These are phyloP conservation scores for Steinernema scapterisci DNA, from an alignment of 2,888 invertebrate genomes.

Conservation along the genomic window DNA sequence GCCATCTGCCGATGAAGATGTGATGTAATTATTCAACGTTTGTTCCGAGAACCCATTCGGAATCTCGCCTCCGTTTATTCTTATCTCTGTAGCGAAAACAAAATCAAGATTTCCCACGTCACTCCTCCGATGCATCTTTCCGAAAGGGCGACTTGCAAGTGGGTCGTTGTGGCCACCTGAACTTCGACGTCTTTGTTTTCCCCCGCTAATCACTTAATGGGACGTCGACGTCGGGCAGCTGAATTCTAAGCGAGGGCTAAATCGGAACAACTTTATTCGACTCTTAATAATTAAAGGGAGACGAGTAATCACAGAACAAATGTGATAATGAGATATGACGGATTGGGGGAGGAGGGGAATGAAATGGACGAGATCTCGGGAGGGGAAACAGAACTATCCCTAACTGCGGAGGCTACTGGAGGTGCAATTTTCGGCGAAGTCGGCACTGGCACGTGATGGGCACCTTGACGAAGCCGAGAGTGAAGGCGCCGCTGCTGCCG, in stretches of 20 bases:
- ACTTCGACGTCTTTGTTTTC: no score
- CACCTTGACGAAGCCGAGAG: slow-evolving; percentile 47
- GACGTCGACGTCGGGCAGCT: no score
- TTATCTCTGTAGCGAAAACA: no score
- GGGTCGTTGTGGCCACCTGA: no score
- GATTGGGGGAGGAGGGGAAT: not conserved
- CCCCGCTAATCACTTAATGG: no score
- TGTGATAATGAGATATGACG: not conserved
- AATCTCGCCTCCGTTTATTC: no score
- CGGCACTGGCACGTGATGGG: slow-evolving; percentile 60
- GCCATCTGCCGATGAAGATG: no score
- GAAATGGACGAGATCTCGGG: not conserved
- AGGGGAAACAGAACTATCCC: slow-evolving; percentile 12
- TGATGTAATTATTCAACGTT: no score
- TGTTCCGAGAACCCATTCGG: no score
- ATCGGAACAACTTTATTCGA: slow-evolving; percentile 9
- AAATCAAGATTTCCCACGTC: no score
- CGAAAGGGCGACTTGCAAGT: no score
- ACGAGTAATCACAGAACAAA: slow-evolving; percentile 5
- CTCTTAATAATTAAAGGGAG: slow-evolving; percentile 22
- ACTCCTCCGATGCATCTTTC: no score
- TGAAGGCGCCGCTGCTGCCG: slow-evolving; percentile 43
- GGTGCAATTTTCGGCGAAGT: slow-evolving; percentile 45
- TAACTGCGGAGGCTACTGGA: not conserved
- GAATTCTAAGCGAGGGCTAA: not conserved